These are phyloP conservation scores for Heliocidaris erythrogramma DNA, from an alignment of 35 echinoderm and acorn worm genomes.

Conservation along the genomic window DNA sequence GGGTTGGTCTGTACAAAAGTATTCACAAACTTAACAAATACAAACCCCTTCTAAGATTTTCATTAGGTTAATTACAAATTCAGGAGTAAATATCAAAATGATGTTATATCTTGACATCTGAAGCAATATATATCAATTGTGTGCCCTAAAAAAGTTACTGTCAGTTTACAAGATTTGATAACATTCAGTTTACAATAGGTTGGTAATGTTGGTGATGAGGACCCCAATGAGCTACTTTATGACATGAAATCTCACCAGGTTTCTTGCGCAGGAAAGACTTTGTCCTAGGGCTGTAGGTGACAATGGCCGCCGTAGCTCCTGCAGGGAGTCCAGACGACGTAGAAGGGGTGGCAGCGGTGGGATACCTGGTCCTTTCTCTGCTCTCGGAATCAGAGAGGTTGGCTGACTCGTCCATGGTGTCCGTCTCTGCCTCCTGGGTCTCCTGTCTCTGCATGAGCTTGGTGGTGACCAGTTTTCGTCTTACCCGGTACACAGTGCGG, in stretches of 20 bases:
- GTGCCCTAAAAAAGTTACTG: no score
- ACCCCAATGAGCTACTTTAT: background rate
- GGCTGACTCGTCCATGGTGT: background rate
- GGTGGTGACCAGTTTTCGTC: constrained; percentile 63
- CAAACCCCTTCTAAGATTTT: no score
- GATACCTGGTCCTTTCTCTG: background rate
- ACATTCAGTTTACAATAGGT: background rate
- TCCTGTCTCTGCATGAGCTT: constrained; percentile 63
- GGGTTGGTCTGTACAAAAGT: background rate
- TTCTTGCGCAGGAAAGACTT: constrained; percentile 11
- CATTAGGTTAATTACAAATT: no score
- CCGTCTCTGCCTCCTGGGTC: constrained; percentile 11
- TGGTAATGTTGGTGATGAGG: background rate
- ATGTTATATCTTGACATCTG: no score
- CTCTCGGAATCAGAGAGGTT: constrained; percentile 35
- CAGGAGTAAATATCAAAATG: no score
- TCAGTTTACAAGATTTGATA: no score
- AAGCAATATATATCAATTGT: no score
- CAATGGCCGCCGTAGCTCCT: background rate
- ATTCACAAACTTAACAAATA: no score
- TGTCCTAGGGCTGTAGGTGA: background rate
- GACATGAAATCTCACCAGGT: background rate
- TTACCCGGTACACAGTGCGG: constrained; percentile 69
- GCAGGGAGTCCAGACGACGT: background rate
- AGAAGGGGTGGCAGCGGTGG: constrained; percentile 16